phyloP scores from a whole-genome alignment of 2,888 invertebrate genomes.

The Stenodera caucasica region DNA sequence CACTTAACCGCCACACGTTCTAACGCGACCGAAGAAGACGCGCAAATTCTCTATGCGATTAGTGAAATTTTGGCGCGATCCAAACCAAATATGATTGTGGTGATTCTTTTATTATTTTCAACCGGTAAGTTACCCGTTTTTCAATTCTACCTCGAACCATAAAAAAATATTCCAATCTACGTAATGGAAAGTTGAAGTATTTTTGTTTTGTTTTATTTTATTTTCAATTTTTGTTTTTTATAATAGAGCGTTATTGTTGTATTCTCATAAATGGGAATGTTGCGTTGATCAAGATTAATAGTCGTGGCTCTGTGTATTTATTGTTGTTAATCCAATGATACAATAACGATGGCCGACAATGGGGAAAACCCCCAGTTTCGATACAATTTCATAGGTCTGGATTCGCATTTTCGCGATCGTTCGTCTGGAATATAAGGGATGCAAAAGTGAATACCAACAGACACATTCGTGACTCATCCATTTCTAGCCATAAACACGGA shows the following conservation, averaged over 20 bases:
- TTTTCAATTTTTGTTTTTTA: too few species aligned
- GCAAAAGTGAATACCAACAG: conserved; percentile 27
- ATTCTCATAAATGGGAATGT: background rate
- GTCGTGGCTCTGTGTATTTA: background rate
- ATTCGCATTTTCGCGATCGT: background rate
- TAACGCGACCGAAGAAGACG: conserved; percentile 12
- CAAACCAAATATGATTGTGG: conserved; percentile 12
- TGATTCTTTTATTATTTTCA: conserved; percentile 8
- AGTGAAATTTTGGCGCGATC: conserved; percentile 22
- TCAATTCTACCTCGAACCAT: too few species aligned
- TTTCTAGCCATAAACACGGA: conserved; percentile 4
- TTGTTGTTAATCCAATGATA: background rate
- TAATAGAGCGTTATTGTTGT: background rate
- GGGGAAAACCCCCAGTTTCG: conserved; percentile 4
- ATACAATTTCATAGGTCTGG: background rate
- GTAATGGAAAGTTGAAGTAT: background rate
- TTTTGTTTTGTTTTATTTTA: background rate
- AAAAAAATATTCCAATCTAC: background rate
- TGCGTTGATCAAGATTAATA: conserved; percentile 1
- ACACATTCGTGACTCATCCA: conserved; percentile 24
- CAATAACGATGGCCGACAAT: conserved; percentile 1
- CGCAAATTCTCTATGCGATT: conserved; percentile 1
- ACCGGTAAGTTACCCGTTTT: conserved; percentile 12
- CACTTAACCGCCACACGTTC: conserved; percentile 27
- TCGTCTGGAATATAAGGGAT: conserved; percentile 14